Evolutionary conservation across 2,113 vertebrate genomes (phyloP).

Genomic region (Plotosus lineatus): DNA sequence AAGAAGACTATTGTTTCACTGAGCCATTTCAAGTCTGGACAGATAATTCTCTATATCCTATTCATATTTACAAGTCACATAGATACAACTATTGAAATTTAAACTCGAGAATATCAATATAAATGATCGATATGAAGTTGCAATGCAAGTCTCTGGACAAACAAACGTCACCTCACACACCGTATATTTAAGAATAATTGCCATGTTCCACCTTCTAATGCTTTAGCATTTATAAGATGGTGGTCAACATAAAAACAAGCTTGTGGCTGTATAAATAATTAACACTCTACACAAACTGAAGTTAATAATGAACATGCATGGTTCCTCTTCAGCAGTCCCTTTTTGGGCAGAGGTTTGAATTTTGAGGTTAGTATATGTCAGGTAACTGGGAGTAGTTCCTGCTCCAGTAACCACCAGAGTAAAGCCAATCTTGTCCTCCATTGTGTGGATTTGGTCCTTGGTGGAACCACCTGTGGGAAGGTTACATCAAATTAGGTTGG

Average conservation of each 20-base stretch:
- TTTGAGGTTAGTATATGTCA: conserved; percentile 87
- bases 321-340: background rate
- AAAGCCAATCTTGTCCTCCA: conserved; percentile 93
- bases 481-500: conserved; percentile 22
- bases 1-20: conserved; percentile 19
- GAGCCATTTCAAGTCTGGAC: conserved; percentile 9
- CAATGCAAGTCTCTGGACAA: conserved; percentile 32
- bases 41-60: conserved; percentile 5
- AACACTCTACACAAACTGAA: conserved; percentile 7
- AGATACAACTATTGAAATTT: conserved; percentile 26
- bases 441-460: conserved; percentile 91
- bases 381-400: conserved; percentile 88
- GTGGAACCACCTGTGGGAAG: conserved; percentile 87
- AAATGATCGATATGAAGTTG: conserved; percentile 8
- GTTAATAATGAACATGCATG: conserved; percentile 15
- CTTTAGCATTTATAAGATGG: background rate
- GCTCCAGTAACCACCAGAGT: conserved; percentile 93
- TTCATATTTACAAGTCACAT: conserved; percentile 32
- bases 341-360: background rate
- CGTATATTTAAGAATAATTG: conserved; percentile 26
- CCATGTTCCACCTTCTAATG: background rate
- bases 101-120: conserved; percentile 10
- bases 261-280: background rate
- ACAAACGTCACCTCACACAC: conserved; percentile 43
- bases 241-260: conserved; percentile 15